Percentiles rank a stretch among this genome's conserved stretches.
Evolutionary conservation across 2,113 vertebrate species (phyloP).

Genomic region (Chionodraco myersi): DNA sequence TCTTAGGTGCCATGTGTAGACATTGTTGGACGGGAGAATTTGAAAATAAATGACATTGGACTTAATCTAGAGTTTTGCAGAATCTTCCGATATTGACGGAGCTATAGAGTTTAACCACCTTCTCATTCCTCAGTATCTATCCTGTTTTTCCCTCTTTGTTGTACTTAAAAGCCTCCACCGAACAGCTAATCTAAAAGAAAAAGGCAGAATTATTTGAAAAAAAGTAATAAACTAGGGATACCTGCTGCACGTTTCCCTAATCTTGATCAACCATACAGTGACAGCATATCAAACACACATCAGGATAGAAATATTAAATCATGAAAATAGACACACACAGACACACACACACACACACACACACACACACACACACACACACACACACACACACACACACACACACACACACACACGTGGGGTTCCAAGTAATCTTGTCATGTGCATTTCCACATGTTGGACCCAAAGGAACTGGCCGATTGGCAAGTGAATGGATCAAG

Average conservation of each 20-base stretch:
- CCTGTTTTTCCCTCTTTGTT: not conserved
- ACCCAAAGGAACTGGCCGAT: not conserved
- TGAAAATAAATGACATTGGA: not conserved
- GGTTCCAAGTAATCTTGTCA: not conserved
- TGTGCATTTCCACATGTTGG: not conserved
- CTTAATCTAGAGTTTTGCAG: not conserved
- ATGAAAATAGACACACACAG: too few species aligned
- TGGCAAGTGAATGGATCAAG: too few species aligned
- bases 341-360: too few species aligned
- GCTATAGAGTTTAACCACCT: too few species aligned
- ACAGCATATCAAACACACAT: slow-evolving; percentile 7
- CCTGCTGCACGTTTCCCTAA: not conserved
- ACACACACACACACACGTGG: too few species aligned
- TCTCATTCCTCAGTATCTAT: not conserved
- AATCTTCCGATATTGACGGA: not conserved
- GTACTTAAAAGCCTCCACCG: not conserved
- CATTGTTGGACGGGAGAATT: not conserved
- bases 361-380: too few species aligned
- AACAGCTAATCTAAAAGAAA: not conserved
- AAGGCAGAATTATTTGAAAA: too few species aligned
- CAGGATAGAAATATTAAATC: too few species aligned
- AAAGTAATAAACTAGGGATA: not conserved
- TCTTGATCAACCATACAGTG: not conserved
- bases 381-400: too few species aligned
- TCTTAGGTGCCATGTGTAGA: not conserved